phyloP scores from a whole-genome alignment of 1,140 invertebrate species.

The Meloidogyne hapla region DNA sequence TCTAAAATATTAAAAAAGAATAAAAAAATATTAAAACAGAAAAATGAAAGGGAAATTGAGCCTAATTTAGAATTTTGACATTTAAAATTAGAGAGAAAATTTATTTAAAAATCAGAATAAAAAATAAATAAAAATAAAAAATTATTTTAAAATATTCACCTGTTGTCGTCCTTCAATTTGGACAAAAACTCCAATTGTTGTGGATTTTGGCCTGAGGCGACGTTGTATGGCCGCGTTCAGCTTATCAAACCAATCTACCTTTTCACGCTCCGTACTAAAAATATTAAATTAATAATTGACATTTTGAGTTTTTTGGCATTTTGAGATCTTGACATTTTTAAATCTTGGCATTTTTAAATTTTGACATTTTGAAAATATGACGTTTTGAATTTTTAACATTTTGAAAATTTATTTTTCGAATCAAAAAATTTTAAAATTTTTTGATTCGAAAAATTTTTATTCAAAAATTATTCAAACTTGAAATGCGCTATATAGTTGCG shows the following conservation, averaged over 20 bases:
- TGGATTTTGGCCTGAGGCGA: conserved; percentile 20
- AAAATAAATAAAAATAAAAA: background rate
- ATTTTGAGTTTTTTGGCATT: too few species aligned
- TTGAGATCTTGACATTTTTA: too few species aligned
- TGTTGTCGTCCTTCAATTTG: conserved; percentile 51
- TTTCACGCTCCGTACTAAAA: conserved; percentile 59
- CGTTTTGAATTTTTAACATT: too few species aligned
- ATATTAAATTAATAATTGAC: background rate
- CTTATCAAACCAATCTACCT: conserved; percentile 48
- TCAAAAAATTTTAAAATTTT: background rate
- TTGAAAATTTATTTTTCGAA: background rate
- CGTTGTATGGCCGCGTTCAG: conserved; percentile 35
- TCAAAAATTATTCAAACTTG: conserved; percentile 34
- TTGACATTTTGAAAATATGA: too few species aligned
- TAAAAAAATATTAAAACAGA: too few species aligned
- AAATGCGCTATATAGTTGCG: conserved; percentile 67
- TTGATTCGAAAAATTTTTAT: background rate
- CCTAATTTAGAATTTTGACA: too few species aligned
- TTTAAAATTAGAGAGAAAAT: too few species aligned
- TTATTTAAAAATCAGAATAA: too few species aligned
- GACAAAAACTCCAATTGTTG: conserved; percentile 45
- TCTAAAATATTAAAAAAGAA: too few species aligned
- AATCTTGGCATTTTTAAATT: too few species aligned
- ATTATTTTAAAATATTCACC: conserved; percentile 20
- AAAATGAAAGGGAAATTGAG: too few species aligned